Evolutionary conservation across 2,797 vertebrate genomes (phyloP).

Genomic region (Spinus olivaceus): DNA sequence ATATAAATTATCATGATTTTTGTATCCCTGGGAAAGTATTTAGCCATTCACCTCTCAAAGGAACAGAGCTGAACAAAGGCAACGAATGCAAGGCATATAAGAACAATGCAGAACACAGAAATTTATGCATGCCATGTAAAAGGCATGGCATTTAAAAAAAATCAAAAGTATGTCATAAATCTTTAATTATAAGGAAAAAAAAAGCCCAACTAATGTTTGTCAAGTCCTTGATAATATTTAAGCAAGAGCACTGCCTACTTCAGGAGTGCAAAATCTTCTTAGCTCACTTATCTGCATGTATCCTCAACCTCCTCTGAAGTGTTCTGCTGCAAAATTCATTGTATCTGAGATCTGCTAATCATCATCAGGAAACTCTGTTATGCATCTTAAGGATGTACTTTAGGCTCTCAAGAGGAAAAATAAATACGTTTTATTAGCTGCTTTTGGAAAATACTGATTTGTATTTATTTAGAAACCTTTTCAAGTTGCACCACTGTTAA

Average conservation of each 20-base stretch:
- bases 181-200: conserved; percentile 24
- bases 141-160: conserved; percentile 46
- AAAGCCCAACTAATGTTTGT: background rate
- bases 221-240: conserved; percentile 44
- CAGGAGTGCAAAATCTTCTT: conserved; percentile 8
- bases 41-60: conserved; percentile 57
- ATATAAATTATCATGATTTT: conserved; percentile 62
- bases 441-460: conserved; percentile 67
- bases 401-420: conserved; percentile 59
- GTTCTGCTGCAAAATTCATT: conserved; percentile 42
- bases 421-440: conserved; percentile 63
- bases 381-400: conserved; percentile 55
- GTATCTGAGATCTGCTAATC: conserved; percentile 36
- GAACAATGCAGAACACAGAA: conserved; percentile 45
- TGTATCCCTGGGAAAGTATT: conserved; percentile 50
- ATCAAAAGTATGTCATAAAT: conserved; percentile 32
- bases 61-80: conserved; percentile 44
- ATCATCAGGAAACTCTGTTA: conserved; percentile 54
- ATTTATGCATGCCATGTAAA: conserved; percentile 62
- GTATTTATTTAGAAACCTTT: conserved; percentile 64
- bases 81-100: background rate
- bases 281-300: background rate
- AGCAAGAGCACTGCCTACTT: conserved; percentile 6
- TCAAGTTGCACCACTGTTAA: conserved; percentile 58
- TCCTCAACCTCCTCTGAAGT: background rate